These are phyloP conservation scores for Cardinalis cardinalis DNA, from an alignment of 2,113 vertebrate species.

Conservation along the genomic window DNA sequence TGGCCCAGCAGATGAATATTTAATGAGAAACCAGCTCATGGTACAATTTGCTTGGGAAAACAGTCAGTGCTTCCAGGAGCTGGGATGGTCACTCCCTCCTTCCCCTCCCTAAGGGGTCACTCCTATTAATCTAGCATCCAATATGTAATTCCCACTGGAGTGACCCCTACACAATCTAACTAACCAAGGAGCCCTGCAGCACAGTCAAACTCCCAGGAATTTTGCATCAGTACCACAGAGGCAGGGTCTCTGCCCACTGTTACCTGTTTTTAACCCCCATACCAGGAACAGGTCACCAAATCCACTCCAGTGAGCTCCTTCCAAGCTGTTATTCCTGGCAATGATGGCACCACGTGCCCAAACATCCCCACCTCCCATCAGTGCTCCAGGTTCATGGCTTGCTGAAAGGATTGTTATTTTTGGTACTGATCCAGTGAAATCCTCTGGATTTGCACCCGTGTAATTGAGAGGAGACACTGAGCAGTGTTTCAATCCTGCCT, in stretches of 20 bases:
- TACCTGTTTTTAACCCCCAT: rapidly evolving
- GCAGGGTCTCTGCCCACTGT: not conserved
- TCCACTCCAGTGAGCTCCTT: not conserved
- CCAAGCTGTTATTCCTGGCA: not conserved
- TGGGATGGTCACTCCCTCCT: not conserved
- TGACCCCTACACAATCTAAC: not conserved
- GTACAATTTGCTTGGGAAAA: not conserved
- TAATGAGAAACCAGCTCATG: not conserved
- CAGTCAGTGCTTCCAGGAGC: not conserved
- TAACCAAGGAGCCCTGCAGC: not conserved
- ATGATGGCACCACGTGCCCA: rapidly evolving
- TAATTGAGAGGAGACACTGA: not conserved
- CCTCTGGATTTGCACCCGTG: slow-evolving; percentile 12
- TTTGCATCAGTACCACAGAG: not conserved
- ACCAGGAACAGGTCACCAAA: not conserved
- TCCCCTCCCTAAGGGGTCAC: not conserved
- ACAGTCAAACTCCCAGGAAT: not conserved
- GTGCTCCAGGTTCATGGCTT: not conserved
- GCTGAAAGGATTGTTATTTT: not conserved
- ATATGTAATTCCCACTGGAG: not conserved
- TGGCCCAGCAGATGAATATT: not conserved
- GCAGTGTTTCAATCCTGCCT: not conserved
- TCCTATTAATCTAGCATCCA: not conserved
- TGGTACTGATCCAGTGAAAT: not conserved
- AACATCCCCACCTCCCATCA: not conserved